A percentile compares a stretch with the other conserved stretches of the same genome.
phyloP scores from a whole-genome alignment of 30 jellyfish, hydroid and myxozoan species.

The Morbakka virulenta region DNA sequence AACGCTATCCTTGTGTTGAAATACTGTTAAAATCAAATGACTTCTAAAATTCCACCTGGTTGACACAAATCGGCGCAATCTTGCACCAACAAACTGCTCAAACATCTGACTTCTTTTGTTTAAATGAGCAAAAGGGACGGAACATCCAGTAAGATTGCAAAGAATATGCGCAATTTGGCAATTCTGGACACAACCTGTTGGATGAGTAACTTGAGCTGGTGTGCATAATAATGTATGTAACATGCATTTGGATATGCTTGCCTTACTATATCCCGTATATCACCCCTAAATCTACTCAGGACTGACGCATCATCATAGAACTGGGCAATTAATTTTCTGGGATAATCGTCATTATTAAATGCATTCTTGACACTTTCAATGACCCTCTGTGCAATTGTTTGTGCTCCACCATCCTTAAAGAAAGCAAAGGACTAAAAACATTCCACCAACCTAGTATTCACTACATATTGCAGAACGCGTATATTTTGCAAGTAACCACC shows the following conservation, averaged over 20 bases:
- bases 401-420: constrained; percentile 17
- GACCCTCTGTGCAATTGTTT: background rate
- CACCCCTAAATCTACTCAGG: constrained; percentile 37
- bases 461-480: constrained; percentile 29
- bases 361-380: constrained; percentile 18
- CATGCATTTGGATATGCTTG: constrained; percentile 39
- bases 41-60: constrained; percentile 42
- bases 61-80: constrained; percentile 10
- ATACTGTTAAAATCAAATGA: too few relatives aligned
- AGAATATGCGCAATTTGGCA: too few relatives aligned
- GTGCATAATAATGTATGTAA: constrained; percentile 52
- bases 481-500: background rate
- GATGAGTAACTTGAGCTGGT: constrained; percentile 35
- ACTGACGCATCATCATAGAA: constrained; percentile 46
- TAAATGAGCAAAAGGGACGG: too few relatives aligned
- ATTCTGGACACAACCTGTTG: constrained; percentile 31
- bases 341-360: constrained; percentile 1
- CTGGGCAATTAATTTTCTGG: constrained; percentile 27
- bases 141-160: too few relatives aligned
- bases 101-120: too few relatives aligned
- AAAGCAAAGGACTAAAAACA: constrained; percentile 16
- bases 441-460: constrained; percentile 9
- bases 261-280: constrained; percentile 13
- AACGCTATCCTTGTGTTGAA: background rate
- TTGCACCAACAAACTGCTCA: too few relatives aligned